Base-by-base conservation (phyloP, 2,113 vertebrate species). In the Eleginops maclovinus region DNA sequence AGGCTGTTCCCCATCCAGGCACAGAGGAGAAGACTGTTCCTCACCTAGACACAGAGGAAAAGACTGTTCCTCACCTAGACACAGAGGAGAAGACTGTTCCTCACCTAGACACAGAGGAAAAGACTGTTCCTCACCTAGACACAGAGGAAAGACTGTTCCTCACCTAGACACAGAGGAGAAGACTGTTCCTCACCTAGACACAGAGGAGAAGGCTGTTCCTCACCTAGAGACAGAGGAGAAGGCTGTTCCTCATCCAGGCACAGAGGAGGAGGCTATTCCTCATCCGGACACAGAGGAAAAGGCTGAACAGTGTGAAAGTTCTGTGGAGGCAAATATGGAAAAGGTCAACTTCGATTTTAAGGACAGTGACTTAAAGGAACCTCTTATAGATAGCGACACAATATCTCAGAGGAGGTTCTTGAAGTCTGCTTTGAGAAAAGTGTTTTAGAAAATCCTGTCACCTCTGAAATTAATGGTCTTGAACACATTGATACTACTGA, bases 151-250 rank as follows among this genome's bases (percentile, higher is more conserved):
- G n/a, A 28, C 44, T 14, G 65, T 2, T 28, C 28, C 28, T 28
- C 28, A 28, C 4, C 28, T 4, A 4, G 28, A 28, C 28, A 28
- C 28, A 28, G 31, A 31, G 31, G 31, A 31, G 66, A 19, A 53
- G n/a, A 28, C 44, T 14, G 65, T 19, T 17, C 10, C 19, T 61
- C 19, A 7, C 60, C 53, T 61, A 26, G 79, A 71, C 5, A 31
- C 31, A 12, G 71, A 77, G 24, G 31, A 49, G 66, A 19, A 53
- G n/a, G 36, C 44, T 14, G 65, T 19, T n/a, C 10, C 19, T 61
- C 19, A 7, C 60, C 53, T 61, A 26, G 79, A 71, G 4, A 31
- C 31, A 12, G 71, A 77, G 24, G 31, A 49, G 66, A 19, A 53
- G n/a, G 36, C 41, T 14, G 65, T 19, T n/a, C 10, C 19, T 61